Evolutionary conservation across 37 sponge, comb jelly and placozoan genomes (phyloP), one percentile per base, ranked within the genome.

Genomic region (Dysidea cf. avara): DNA sequence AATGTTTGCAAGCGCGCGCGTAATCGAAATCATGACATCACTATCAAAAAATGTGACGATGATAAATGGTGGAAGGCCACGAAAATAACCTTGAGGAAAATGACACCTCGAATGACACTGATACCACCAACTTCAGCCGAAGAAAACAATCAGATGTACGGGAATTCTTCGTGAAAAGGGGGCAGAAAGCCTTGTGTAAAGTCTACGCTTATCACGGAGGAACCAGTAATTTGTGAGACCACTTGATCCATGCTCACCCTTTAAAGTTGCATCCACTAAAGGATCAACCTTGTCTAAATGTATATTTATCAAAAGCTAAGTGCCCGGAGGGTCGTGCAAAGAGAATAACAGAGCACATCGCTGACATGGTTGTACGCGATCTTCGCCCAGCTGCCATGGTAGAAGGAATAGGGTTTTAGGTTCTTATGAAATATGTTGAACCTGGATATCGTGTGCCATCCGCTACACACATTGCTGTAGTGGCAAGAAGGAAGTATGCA

Each of bases 81-180:
- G n/a, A n/a, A n/a, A n/a, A n/a, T n/a, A n/a, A n/a, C n/a, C n/a
- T n/a, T n/a, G n/a, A n/a, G n/a, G n/a, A n/a, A n/a, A n/a, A n/a
- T n/a, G n/a, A n/a, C n/a, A n/a, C n/a, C n/a, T n/a, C n/a, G n/a
- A n/a, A n/a, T n/a, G n/a, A n/a, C n/a, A n/a, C n/a, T n/a, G n/a
- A n/a, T n/a, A n/a, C n/a, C n/a, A n/a, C n/a, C n/a, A n/a, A n/a
- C n/a, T n/a, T n/a, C n/a, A n/a, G n/a, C n/a, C n/a, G n/a, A n/a
- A n/a, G n/a, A n/a, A n/a, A n/a, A n/a, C 34, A 67, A 28, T 71
- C 71, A 53, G 71, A 71, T 25, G 71, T 71, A 18, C 51, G 71
- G 71, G 31, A 22, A 18, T 71, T 31, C 32, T 71, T 71, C 31
- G 56, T n/a, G n/a, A n/a, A n/a, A n/a, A n/a, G 5, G 43, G 5